Base-by-base conservation (phyloP, 2,888 invertebrate genomes). In the Idaea straminata region DNA sequence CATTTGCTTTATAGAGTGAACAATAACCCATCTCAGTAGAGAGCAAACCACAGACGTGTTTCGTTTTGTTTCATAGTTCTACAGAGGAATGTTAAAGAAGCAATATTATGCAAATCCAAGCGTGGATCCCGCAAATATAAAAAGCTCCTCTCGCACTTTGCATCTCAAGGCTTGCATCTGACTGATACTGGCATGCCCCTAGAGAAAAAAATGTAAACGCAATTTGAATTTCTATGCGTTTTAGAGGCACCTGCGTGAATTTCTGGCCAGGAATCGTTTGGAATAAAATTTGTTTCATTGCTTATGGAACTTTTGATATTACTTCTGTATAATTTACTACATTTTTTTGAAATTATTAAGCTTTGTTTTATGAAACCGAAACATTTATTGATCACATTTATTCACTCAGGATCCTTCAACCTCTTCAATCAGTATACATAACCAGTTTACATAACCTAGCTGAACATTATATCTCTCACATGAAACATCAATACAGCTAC, bases 81-180 rank as follows among this genome's bases (percentile, higher is more conserved):
- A 83, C 81, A 84, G 83, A 83, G 84, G 80, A 90, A 91, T 88
- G 89, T 90, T 91, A 88, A 91, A 83, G 90, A 92, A 93, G 92
- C 92, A 93, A 93, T 93, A 92, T 92, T 92, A 93, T 93, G 93
- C 89, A 92, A 93, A 93, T 92, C 84, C 84, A 78, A 84, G 83
- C 86, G 85, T 89, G 85, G 88, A 84, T 87, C 82, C 87, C 88
- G 86, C 88, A 92, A 91, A 91, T 89, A 91, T 89, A 91, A 91
- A 91, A 92, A 91, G 88, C 88, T 84, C 88, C 86, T 87, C 86
- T 85, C 87, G 81, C 88, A 90, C 91, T 92, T 92, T 92, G 92
- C 91, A 92, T 92, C 89, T 90, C 91, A 92, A 92, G 92, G 92
- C 87, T 87, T 91, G 91, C 91, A 92, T 86, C 84, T 86, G 82